Evolutionary conservation across 2,113 vertebrate genomes (phyloP).

Genomic region (Pavo muticus): DNA sequence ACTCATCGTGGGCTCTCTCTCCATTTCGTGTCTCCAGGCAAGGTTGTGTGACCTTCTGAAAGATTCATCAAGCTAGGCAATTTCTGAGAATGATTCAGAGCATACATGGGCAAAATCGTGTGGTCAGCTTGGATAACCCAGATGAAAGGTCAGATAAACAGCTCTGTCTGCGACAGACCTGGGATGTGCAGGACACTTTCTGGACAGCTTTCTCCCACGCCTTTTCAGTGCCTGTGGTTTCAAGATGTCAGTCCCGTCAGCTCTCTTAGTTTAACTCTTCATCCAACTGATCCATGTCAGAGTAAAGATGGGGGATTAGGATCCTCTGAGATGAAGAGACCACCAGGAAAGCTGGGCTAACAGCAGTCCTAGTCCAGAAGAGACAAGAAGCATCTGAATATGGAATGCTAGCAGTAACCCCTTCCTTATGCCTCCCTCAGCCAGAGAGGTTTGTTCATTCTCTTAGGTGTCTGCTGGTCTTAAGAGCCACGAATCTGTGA

Average conservation of each 20-base stretch:
- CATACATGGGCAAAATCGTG: neutral
- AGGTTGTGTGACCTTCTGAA: neutral
- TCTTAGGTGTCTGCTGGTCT: neutral
- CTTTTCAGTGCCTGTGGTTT: neutral
- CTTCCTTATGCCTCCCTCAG: neutral
- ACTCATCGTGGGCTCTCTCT: accelerated
- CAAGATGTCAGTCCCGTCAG: neutral
- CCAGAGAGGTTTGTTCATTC: neutral
- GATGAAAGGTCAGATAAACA: neutral
- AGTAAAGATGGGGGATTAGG: neutral
- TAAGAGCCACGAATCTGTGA: neutral
- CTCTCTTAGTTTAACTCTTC: neutral
- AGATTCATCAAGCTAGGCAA: neutral
- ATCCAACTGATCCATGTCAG: neutral
- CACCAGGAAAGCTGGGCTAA: neutral
- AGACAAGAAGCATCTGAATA: neutral
- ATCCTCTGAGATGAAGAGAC: neutral
- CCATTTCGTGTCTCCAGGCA: neutral
- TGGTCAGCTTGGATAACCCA: neutral
- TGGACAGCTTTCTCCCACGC: neutral
- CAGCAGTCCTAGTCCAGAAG: neutral
- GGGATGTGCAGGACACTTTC: accelerated
- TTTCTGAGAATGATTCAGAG: neutral
- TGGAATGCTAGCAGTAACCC: neutral
- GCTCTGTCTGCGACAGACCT: neutral